Conservation (phyloP, 92 coral and sea anemone genomes). For the Siderastrea siderea region DNA sequence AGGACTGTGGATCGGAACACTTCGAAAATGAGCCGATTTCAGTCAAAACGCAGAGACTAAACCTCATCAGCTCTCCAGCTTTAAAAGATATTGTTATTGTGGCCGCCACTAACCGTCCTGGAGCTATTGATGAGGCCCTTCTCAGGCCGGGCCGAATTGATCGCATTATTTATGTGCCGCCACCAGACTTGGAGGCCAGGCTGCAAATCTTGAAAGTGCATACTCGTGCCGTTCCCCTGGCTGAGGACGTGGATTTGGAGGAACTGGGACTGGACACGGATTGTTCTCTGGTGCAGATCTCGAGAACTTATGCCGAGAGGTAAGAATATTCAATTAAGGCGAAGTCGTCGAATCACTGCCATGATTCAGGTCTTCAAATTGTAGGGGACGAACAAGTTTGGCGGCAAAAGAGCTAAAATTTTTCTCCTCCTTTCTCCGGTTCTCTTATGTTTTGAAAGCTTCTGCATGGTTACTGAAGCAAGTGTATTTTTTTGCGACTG, state of each 20-base stretch:
- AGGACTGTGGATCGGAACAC: neutral
- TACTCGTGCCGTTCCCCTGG: constrained; percentile 82
- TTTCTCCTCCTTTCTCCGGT: neutral
- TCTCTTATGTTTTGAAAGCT: too few species aligned
- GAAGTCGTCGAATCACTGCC: neutral
- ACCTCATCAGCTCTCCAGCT: constrained; percentile 20
- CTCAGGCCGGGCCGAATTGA: constrained; percentile 97
- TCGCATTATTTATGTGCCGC: constrained; percentile 95
- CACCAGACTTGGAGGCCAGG: constrained; percentile 91
- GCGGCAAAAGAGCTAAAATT: neutral
- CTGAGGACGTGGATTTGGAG: constrained; percentile 81
- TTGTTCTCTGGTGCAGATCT: constrained; percentile 96
- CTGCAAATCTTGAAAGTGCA: constrained; percentile 91
- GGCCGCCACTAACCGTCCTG: constrained; percentile 98
- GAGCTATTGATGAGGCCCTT: constrained; percentile 93
- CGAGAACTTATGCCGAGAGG: constrained; percentile 97
- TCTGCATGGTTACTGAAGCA: too few species aligned
- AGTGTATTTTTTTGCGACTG: neutral
- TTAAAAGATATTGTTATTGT: constrained; percentile 84
- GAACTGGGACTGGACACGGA: constrained; percentile 83
- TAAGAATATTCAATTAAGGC: constrained; percentile 18
- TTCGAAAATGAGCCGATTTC: neutral
- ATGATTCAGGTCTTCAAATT: neutral
- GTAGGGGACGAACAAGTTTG: neutral
- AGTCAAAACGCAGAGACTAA: neutral